Evolutionary conservation across 2,797 vertebrate species (phyloP), one percentile per base, ranked within the genome.

Genomic region (Sparidentex hasta): DNA sequence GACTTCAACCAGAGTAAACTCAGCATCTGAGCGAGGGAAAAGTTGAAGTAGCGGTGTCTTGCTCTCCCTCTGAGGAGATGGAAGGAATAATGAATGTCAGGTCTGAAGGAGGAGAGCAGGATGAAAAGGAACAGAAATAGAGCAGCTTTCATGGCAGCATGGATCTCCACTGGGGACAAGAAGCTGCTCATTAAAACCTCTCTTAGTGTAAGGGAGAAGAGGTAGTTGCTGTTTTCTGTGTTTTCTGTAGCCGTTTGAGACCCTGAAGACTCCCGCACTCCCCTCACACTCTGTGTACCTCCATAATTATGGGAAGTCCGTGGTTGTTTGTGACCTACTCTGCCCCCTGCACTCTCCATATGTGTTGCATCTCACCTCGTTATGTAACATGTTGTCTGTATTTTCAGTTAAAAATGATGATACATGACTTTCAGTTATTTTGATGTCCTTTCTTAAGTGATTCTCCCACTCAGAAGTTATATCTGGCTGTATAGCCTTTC

Each of bases 91-190:
- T 93, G 90, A 93, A 89, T 88, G 81, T 88, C 86, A 88, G 86
- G 88, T 91, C 88, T 94, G 87, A 89, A 84, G 84, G 74, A 93
- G 84, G 87, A 78, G 83, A 89, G 82, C 74, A 57, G 85, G 89
- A 93, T 92, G 91, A 93, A 92, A 92, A 87, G 90, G 79, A 94
- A 85, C 90, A 88, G 88, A 92, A 93, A 92, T 91, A 92, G 89
- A 92, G 84, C 87, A 80, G 88, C 90, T 92, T 94, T 93, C 88
- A 92, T 92, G 81, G 89, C 89, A 91, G 88, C 79, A 54, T 56
- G 85, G 84, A 82, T 90, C 84, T 93, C 90, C 90, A 80, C 83
- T 83, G 90, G 92, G 92, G 90, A 87, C 83, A 65, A 57, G 84
- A 79, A 81, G 88, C 76, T 86, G 85, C 92, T 94, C 92, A 93